Percentiles rank a stretch among this genome's conserved stretches.
Evolutionary conservation across 2,113 vertebrate species (phyloP).

Genomic region (Phylloscopus trochiloides): DNA sequence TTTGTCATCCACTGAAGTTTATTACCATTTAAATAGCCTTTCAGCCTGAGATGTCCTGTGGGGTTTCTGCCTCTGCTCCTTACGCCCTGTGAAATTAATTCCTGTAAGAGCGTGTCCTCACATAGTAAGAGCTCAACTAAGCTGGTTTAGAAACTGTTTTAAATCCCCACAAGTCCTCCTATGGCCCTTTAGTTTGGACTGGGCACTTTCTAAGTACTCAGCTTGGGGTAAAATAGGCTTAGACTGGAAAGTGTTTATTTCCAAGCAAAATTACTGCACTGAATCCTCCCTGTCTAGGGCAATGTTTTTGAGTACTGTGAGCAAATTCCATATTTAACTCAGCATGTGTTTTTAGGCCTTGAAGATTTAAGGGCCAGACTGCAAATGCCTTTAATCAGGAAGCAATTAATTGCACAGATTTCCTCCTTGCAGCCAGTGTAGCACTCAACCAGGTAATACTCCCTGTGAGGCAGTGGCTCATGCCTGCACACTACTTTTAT

Average conservation of each 20-base stretch:
- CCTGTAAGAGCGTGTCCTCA: background rate
- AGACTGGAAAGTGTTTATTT: background rate
- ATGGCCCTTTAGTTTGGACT: background rate
- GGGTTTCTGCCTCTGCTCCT: background rate
- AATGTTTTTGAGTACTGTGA: background rate
- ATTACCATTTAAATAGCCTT: conserved; percentile 58
- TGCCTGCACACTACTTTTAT: background rate
- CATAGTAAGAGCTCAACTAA: background rate
- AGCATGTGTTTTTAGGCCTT: background rate
- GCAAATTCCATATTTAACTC: background rate
- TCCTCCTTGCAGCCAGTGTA: background rate
- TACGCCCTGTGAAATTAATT: background rate
- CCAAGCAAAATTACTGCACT: background rate
- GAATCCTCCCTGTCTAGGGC: background rate
- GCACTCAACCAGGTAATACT: background rate
- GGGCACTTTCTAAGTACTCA: background rate
- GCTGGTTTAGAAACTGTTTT: background rate
- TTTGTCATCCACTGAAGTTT: background rate
- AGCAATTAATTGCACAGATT: conserved; percentile 43
- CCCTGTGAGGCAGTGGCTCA: background rate
- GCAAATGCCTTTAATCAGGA: conserved; percentile 27
- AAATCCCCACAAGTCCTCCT: background rate
- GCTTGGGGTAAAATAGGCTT: background rate
- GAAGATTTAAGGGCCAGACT: background rate
- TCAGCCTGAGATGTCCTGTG: background rate